Base-by-base conservation (phyloP, 2,797 vertebrate species). In the Micrastur ruficollis region DNA sequence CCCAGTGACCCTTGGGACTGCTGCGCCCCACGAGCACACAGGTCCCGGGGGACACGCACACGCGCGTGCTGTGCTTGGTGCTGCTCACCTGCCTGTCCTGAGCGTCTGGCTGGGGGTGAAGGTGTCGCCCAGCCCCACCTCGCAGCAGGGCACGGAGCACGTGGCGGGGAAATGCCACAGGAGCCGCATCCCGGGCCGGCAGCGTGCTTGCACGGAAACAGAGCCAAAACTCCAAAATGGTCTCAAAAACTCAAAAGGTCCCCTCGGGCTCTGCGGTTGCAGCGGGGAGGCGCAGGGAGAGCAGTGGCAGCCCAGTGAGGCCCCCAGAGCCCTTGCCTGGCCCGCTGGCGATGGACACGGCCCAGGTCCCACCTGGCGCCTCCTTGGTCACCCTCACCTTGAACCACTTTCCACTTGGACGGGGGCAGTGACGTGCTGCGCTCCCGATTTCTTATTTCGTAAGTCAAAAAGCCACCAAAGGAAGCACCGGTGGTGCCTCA, bases 191-290 rank as follows among this genome's bases (percentile, higher is more conserved):
- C 42, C 4, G 52, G 50, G 21, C 42, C 56, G 25, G 46, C 83
- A 61, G 46, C 0, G 3, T 6, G 10, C 11, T 38, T 9, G 50
- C 0, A 1, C 2, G 1, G 26, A 40, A 68, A 40, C 0, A 1
- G 47, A 50, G 32, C 2, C 40, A 42, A 15, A 42, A 42, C 40
- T 42, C 40, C 40, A 42, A 15, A 42, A 42, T 11, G 34, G n/a
- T 68, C 59, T 65, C 61, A 65, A 49, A 11, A 90, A 27, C 38
- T 38, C n/a, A 0, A 0, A 23, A 55, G 31, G 40, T 50, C 52
- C 46, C 29, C 42, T n/a, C 42, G 52, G 81, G 47, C 32, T 58
- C 70, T 74, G 81, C 47, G 38, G 2, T 20, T 22, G 36, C 38
- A 12, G 52, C 3, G 11, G 36, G 50, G 56, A 72, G 42, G 34